phyloP scores from a whole-genome alignment of 2,888 invertebrate species.

The Lasioglossum zephyrum region DNA sequence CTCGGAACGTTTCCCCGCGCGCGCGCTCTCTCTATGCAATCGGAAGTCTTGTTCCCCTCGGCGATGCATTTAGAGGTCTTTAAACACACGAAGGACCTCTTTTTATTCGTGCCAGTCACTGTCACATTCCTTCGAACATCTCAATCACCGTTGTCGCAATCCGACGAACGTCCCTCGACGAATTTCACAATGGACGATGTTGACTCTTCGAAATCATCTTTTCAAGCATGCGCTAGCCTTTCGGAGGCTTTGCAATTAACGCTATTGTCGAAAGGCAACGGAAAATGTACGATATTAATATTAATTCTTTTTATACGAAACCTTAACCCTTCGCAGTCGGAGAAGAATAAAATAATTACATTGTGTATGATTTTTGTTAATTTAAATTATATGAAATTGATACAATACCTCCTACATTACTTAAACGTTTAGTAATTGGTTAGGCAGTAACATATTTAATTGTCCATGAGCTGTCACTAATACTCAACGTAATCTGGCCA shows the following conservation, averaged over 20 bases:
- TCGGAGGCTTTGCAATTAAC: neutral
- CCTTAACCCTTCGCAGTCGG: too few relatives aligned
- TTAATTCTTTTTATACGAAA: too few relatives aligned
- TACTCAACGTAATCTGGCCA: neutral
- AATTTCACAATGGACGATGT: neutral
- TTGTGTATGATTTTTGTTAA: too few relatives aligned
- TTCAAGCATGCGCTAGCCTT: neutral
- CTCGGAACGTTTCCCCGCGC: neutral
- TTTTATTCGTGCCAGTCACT: neutral
- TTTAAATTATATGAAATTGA: too few relatives aligned
- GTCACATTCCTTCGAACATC: neutral
- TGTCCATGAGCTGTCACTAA: neutral
- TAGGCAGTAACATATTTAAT: neutral
- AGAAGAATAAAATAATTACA: too few relatives aligned
- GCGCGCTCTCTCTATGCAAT: neutral
- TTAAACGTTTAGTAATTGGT: too few relatives aligned
- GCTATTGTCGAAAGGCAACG: neutral
- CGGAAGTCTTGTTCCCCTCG: slow-evolving; percentile 2
- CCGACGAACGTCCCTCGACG: neutral
- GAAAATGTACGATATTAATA: neutral
- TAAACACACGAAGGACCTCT: neutral
- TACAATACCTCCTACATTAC: too few relatives aligned
- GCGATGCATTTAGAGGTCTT: neutral
- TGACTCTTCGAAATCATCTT: neutral
- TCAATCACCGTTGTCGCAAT: neutral